Conservation (phyloP, 2,797 vertebrate species). For the Tokudaia tokunoshimensis region DNA sequence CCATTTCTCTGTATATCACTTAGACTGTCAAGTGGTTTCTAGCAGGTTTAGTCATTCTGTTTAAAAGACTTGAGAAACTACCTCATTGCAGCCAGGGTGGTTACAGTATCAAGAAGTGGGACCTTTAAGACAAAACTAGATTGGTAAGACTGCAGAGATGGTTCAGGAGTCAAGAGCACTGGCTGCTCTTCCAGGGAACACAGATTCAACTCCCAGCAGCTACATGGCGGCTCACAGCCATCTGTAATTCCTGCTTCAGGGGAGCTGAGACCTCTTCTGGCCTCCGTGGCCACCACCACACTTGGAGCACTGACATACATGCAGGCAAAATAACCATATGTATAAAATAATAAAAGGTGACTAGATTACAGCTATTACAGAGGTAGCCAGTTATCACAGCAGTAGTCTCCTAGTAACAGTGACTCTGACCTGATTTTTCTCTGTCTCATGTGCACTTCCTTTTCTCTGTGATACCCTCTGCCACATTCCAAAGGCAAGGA, state of each 20-base stretch:
- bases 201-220: background rate
- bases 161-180: background rate
- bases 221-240: background rate
- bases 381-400: background rate
- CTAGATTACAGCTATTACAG: background rate
- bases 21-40: background rate
- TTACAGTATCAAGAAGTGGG: background rate
- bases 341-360: background rate
- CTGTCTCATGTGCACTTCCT: background rate
- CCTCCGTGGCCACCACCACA: background rate
- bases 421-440: background rate
- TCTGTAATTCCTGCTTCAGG: background rate
- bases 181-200: background rate
- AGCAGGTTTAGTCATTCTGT: background rate
- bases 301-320: background rate
- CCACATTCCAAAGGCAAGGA: background rate
- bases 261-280: background rate
- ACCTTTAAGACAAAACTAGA: background rate
- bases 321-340: background rate
- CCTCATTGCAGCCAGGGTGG: background rate
- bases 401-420: too few relatives aligned
- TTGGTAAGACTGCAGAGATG: background rate
- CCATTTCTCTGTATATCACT: background rate
- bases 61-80: background rate
- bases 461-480: background rate